Base-by-base conservation (phyloP, 1,140 invertebrate genomes). In the Campodea augens region DNA sequence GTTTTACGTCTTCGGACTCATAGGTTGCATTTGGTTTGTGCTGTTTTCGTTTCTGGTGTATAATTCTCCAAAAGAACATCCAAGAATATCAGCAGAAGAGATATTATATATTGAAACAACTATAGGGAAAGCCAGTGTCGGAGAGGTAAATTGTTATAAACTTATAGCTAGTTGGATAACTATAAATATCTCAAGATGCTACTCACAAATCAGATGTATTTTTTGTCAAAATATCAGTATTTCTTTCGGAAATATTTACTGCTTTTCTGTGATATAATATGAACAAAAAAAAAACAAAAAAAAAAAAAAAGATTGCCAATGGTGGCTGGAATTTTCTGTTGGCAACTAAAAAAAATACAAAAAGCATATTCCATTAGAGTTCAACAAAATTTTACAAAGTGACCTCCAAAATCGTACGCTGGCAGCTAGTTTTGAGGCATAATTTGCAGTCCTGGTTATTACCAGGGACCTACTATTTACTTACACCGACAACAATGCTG, bases 61-160 rank as follows among this genome's bases (percentile, higher is more conserved):
- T 43, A 65, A 72, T 50, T 56, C 53, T 10, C 72, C 72, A 10
- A 47, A n/a, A 18, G 21, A 15, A n/a, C 39, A 41, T 18, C 23
- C n/a, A 22, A 41, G n/a, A 41, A 75, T 75, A 44, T 61, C 60
- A 5, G 51, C 55, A 15, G 56, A 61, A 20, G 73, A 75, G 54
- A 57, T 58, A 15, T 51, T 60, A 3, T 69, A 70, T 50, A 72
- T 74, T 29, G 45, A 59, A 48, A 52, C 44, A 41, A 41, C 48
- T 21, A 25, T 55, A 13, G 47, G 47, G 3, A 21, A 5, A 10
- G 2, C 20, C 2, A 19, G 10, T 10, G 20, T 18, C 15, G n/a
- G n/a, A 4, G 10, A 3, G 36, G 36, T 37, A 10, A 37, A 32
- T 3, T 10, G 20, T 3, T 18, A 37, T 10, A 4, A 4, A n/a